These are phyloP conservation scores for Strix aluco DNA, from an alignment of 2,113 vertebrate species.

Conservation along the genomic window DNA sequence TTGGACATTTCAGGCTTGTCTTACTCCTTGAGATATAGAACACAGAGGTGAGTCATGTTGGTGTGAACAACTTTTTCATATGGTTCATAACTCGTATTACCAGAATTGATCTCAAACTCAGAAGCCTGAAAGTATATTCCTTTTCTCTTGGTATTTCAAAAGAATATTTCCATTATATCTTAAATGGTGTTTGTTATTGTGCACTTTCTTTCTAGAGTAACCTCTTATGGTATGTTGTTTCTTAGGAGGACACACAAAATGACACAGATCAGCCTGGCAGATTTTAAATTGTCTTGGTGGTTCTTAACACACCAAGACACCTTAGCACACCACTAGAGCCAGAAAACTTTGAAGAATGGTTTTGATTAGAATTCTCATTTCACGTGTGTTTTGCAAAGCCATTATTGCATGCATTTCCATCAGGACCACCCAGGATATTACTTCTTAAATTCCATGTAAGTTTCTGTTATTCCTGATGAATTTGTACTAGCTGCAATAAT, in stretches of 20 bases:
- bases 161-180: not conserved
- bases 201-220: not conserved
- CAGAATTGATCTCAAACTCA: not conserved
- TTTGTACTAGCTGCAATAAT: not conserved
- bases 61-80: not conserved
- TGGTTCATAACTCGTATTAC: not conserved
- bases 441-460: not conserved
- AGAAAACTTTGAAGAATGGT: not conserved
- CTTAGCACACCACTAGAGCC: not conserved
- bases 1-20: not conserved
- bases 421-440: not conserved
- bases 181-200: not conserved
- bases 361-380: constrained; percentile 7
- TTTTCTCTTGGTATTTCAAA: not conserved
- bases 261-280: not conserved
- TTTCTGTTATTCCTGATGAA: not conserved
- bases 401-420: not conserved
- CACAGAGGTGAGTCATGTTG: not conserved
- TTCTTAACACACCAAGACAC: not conserved
- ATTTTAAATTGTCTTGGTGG: not conserved
- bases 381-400: not conserved
- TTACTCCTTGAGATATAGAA: not conserved
- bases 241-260: not conserved
- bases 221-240: not conserved
- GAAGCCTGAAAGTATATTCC: not conserved